Base-by-base conservation (phyloP, 2,113 vertebrate genomes). In the Turdus rufiventris region DNA sequence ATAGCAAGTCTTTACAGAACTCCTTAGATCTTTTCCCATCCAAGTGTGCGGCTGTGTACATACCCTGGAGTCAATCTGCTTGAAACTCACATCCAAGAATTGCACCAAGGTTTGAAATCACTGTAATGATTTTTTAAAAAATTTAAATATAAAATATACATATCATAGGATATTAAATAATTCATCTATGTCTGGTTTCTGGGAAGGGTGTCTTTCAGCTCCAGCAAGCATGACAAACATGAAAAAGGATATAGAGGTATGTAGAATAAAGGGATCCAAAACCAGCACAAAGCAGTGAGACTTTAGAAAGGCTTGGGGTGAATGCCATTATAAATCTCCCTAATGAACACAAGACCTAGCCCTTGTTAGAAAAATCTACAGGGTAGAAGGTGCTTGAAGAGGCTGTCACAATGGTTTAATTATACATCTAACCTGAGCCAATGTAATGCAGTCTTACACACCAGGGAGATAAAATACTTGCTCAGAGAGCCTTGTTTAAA, bases 401-500 rank as follows among this genome's bases (percentile, higher is more conserved):
- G 19, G 3, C 18, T 79, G 19, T 1, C 4, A 28, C 3, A 1
- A 2, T 40, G 18, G 4, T 54, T 33, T 73, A 51, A n/a, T 18
- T 3, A 7, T 43, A 29, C 4, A 8, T 47, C 24, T 57, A 62
- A 78, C 11, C 29, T 48, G 29, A 61, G 57, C 5, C n/a, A 78
- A 54, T 31, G 10, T 31, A 15, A 10, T 50, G 34, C 4, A 57
- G 14, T 6, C 60, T 67, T 81, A 28, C 12, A 26, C 10, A 43
- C 6, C 5, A 24, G 19, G 20, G 25, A 57, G 14, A 17, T 14
- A 54, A 50, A 26, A 26, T 0, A 1, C 9, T 57, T 75, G 8
- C 23, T 78, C 68, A 36, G n/a, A 84, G 15, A 48, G 4, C 20
- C 10, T 84, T 82, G 13, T 18, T 61, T 54, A 36, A 87, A 63